Evolutionary conservation across 2,797 vertebrate species (phyloP).

Genomic region (Leptodactylus fallax): DNA sequence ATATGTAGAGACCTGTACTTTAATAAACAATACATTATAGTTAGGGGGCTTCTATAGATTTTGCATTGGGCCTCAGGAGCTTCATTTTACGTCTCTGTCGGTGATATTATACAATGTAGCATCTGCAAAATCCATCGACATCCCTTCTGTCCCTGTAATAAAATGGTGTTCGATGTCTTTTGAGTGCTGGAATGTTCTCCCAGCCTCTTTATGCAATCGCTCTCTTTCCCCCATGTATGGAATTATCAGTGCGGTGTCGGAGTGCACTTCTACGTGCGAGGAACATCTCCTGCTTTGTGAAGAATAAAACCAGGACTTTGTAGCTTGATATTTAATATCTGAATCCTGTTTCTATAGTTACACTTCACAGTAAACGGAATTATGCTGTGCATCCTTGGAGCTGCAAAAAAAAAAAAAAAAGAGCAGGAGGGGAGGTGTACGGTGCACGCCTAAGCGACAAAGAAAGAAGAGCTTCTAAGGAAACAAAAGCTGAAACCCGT

Average conservation of each 20-base stretch:
- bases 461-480: slow-evolving; percentile 28
- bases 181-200: slow-evolving; percentile 16
- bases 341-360: slow-evolving; percentile 67
- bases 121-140: too few species aligned
- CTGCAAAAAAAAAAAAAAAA: slow-evolving; percentile 30
- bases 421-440: slow-evolving; percentile 21
- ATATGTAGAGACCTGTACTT: too few species aligned
- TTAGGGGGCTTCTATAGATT: too few species aligned
- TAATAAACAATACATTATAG: too few species aligned
- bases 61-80: too few species aligned
- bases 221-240: slow-evolving; percentile 7
- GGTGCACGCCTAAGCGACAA: neutral
- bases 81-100: too few species aligned
- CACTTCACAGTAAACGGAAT: slow-evolving; percentile 53
- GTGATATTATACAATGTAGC: too few species aligned
- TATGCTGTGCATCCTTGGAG: slow-evolving; percentile 28
- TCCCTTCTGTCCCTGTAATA: too few species aligned
- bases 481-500: neutral
- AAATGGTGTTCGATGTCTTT: neutral
- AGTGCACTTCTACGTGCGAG: neutral
- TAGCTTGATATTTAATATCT: slow-evolving; percentile 55
- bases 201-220: neutral
- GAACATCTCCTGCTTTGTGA: slow-evolving; percentile 23
- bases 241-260: slow-evolving; percentile 28
- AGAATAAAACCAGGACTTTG: slow-evolving; percentile 35